These are phyloP conservation scores for Aporophyla lueneburgensis DNA, from an alignment of 2,888 invertebrate species.

Conservation along the genomic window DNA sequence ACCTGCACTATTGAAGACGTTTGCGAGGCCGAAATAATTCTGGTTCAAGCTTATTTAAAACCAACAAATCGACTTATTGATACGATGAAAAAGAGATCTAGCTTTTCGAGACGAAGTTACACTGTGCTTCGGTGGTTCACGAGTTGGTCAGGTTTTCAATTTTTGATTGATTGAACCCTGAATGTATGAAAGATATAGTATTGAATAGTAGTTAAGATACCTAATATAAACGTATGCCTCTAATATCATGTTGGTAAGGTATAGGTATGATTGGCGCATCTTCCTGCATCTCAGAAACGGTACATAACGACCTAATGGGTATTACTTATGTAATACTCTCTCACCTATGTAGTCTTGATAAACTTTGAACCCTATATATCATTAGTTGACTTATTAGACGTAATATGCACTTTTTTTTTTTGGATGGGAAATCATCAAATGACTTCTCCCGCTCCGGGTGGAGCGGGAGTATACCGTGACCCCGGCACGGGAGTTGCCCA, in stretches of 20 bases:
- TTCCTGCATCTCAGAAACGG: conserved; percentile 31
- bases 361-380: conserved; percentile 31
- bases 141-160: neutral
- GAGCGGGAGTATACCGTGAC: too few relatives aligned
- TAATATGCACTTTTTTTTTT: conserved; percentile 8
- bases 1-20: too few relatives aligned
- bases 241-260: conserved; percentile 2
- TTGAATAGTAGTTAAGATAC: neutral
- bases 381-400: neutral
- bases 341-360: conserved; percentile 28
- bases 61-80: too few relatives aligned
- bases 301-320: conserved; percentile 15
- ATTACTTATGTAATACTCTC: conserved; percentile 33
- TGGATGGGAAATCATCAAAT: too few relatives aligned
- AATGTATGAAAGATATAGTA: neutral
- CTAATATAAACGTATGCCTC: neutral
- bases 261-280: neutral
- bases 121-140: neutral
- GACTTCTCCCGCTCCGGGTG: too few relatives aligned
- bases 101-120: neutral
- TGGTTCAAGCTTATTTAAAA: too few relatives aligned
- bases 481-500: too few relatives aligned
- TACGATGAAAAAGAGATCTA: too few relatives aligned
- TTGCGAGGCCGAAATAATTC: too few relatives aligned
- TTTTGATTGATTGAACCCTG: neutral